phyloP scores from a whole-genome alignment of 2,797 vertebrate genomes.

The Zalophus californianus region DNA sequence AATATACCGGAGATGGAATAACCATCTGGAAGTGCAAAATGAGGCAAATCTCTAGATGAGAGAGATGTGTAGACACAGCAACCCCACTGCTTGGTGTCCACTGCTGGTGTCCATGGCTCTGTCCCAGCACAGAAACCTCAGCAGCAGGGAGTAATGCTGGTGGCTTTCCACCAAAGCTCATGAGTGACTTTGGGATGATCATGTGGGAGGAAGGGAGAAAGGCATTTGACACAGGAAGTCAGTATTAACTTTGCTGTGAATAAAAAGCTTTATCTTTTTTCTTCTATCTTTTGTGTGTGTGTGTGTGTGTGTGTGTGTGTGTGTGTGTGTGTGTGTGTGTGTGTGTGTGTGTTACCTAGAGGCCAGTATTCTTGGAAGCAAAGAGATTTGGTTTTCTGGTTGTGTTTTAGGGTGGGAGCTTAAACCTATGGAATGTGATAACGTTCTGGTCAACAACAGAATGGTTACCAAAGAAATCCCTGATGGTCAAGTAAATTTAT shows the following conservation, averaged over 20 bases:
- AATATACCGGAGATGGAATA: background rate
- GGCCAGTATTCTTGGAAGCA: background rate
- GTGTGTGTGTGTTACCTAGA: background rate
- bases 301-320: no score
- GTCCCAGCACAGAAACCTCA: no score
- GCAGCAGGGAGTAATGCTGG: background rate
- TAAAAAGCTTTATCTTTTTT: background rate
- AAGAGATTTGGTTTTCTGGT: background rate
- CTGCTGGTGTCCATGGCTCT: background rate
- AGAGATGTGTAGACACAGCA: background rate
- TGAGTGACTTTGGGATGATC: background rate
- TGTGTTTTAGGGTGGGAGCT: background rate
- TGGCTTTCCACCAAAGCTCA: background rate
- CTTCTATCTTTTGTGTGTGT: no score
- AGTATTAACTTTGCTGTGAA: background rate
- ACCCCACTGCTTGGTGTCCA: background rate
- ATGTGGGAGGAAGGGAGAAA: background rate
- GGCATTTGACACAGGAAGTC: background rate
- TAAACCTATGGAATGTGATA: background rate
- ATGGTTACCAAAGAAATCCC: background rate
- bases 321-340: no score
- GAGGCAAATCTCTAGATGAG: background rate
- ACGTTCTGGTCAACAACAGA: background rate
- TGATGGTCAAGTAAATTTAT: conserved; percentile 12
- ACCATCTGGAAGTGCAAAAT: background rate